Base-by-base conservation (phyloP, 2,113 vertebrate species). In the Cochlearius cochlearius region DNA sequence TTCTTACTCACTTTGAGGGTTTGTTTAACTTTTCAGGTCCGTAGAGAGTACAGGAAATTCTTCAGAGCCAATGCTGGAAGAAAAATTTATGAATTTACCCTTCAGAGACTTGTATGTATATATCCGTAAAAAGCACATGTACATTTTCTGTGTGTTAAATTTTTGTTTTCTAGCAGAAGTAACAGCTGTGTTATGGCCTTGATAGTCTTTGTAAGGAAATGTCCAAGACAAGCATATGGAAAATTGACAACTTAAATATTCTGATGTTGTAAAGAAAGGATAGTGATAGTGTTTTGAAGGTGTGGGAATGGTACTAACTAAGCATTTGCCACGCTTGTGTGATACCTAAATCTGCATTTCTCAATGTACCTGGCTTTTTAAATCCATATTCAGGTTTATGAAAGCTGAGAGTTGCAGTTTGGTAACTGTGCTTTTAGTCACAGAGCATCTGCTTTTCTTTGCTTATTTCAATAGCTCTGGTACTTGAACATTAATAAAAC, bases 51-150 rank as follows among this genome's bases (percentile, higher is more conserved):
- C 98, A 98, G 99, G 86, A 99, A 99, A 92, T 99, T 99, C 98
- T 99, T 99, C 98, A 99, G 99, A 97, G 99, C 99, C 81, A 99
- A 99, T 71, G 99, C 99, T 29, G 99, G 99, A 83, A 99, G 98
- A 98, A 99, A 99, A 98, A 99, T 99, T 93, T 99, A 99, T 91
- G 98, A 99, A 81, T 99, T 99, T 97, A 99, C 98, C 27, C 98
- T 99, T 93, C 99, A 99, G 98, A 99, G 99, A 98, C 99, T 99
- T 91, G 99, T 99, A 98, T 98, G 99, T 98, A 80, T 64, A 67
- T 74, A 56, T 52, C 23, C 0, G 0, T 49, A 18, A 30, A 64
- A 89, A 71, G 16, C 38, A 38, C 14, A 4, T 4, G 11, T 59
- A 9, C 12, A 38, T 29, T 69, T 81, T 58, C 43, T 75, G 9